Conservation (phyloP, 2,888 invertebrate genomes). For the Clivina fossor region DNA sequence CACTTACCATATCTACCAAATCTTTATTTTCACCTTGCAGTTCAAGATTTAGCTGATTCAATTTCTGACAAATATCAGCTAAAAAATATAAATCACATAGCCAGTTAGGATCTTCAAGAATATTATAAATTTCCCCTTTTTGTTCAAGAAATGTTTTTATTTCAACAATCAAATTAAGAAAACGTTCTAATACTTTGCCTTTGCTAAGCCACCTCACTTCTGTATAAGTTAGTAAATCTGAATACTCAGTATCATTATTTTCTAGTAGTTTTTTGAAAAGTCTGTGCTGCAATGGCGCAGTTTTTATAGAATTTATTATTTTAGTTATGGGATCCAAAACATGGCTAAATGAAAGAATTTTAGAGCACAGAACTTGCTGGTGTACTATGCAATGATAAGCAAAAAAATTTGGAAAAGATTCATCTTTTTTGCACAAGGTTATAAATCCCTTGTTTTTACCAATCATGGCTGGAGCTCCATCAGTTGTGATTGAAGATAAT, state of each 20-base stretch:
- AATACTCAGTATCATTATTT: neutral
- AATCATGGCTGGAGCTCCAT: no score
- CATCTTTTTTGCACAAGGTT: no score
- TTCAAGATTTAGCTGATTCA: neutral
- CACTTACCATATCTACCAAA: constrained; percentile 4
- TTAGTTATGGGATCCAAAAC: no score
- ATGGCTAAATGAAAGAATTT: no score
- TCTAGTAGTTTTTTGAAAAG: no score
- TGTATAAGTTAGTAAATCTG: neutral
- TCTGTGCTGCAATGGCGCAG: no score
- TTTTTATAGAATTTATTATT: no score
- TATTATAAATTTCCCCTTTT: neutral
- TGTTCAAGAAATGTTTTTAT: neutral
- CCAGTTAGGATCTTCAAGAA: neutral
- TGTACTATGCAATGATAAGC: no score
- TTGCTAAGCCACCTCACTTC: neutral
- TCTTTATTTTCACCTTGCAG: constrained; percentile 1
- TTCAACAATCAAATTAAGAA: neutral
- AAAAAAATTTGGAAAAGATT: no score
- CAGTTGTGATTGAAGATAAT: no score
- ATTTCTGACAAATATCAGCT: neutral
- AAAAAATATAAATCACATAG: neutral
- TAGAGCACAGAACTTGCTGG: no score
- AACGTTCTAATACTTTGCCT: neutral
- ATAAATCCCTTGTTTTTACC: no score